phyloP scores from a whole-genome alignment of 1,140 invertebrate genomes.

The Lerema accius region DNA sequence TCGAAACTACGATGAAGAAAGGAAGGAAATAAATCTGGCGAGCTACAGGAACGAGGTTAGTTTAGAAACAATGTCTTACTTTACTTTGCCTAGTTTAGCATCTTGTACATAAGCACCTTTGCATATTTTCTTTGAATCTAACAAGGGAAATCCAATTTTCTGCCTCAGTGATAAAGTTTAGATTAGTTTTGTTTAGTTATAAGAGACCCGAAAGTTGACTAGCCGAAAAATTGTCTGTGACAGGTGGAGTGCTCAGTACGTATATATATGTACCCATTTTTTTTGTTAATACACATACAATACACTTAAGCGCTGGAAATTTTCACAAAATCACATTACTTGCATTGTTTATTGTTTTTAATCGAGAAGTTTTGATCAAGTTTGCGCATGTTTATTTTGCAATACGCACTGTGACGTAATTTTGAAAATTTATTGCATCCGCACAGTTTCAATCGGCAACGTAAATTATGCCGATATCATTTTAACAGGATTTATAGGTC shows the following conservation, averaged over 20 bases:
- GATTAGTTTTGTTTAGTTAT: slow-evolving; percentile 16
- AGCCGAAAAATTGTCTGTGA: slow-evolving; percentile 25
- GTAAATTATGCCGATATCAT: slow-evolving; percentile 29
- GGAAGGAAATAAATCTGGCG: slow-evolving; percentile 67
- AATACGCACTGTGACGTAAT: slow-evolving; percentile 7
- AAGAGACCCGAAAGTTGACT: slow-evolving; percentile 6
- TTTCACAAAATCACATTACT: too few relatives aligned
- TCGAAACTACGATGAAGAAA: slow-evolving; percentile 60
- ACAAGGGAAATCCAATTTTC: slow-evolving; percentile 22
- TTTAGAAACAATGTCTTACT: slow-evolving; percentile 38
- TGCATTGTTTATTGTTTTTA: not conserved
- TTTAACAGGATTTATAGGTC: slow-evolving; percentile 31
- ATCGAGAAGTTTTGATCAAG: not conserved
- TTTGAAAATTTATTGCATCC: slow-evolving; percentile 28
- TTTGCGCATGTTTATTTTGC: slow-evolving; percentile 11
- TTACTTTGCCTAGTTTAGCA: slow-evolving; percentile 23
- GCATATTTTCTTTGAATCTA: slow-evolving; percentile 8
- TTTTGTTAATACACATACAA: not conserved
- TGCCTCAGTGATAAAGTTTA: slow-evolving; percentile 12
- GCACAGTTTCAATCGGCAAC: slow-evolving; percentile 24
- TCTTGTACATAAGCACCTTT: not conserved
- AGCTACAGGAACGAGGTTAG: slow-evolving; percentile 71
- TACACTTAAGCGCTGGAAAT: not conserved
- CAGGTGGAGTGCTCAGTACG: not conserved
- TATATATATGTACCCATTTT: too few relatives aligned